phyloP scores from a whole-genome alignment of 2,888 invertebrate species.

The Lithophane semibrunnea region DNA sequence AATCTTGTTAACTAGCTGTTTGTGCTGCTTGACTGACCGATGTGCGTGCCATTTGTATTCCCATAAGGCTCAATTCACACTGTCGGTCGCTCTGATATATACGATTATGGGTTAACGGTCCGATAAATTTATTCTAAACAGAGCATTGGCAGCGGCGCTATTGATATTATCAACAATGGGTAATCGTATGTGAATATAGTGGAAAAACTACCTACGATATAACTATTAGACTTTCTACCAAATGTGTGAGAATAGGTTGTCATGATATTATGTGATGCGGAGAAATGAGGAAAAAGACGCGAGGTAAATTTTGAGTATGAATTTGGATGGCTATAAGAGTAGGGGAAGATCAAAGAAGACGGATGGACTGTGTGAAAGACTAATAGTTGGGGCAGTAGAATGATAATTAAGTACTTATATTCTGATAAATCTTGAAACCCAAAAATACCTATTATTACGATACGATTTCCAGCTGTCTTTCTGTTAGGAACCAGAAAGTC shows the following conservation, averaged over 20 bases:
- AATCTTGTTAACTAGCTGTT: slow-evolving; percentile 42
- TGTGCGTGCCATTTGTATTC: slow-evolving; percentile 19
- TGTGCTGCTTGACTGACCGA: slow-evolving; percentile 1
- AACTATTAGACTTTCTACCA: not conserved
- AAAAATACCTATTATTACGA: not conserved
- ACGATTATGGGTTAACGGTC: slow-evolving; percentile 17
- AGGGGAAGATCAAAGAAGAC: too few relatives aligned
- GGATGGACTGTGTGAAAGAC: too few relatives aligned
- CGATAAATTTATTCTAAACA: slow-evolving; percentile 38
- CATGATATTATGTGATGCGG: too few relatives aligned
- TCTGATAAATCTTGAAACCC: not conserved
- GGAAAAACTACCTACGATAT: not conserved
- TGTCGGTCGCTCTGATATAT: slow-evolving; percentile 11
- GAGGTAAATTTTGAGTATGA: too few relatives aligned
- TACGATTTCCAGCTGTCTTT: too few relatives aligned
- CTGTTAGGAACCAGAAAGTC: too few relatives aligned
- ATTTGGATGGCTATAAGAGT: too few relatives aligned
- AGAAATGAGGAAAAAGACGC: too few relatives aligned
- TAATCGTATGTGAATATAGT: not conserved
- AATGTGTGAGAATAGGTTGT: too few relatives aligned
- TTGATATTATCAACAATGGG: slow-evolving; percentile 10
- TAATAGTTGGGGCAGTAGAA: too few relatives aligned
- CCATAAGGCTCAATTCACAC: slow-evolving; percentile 27
- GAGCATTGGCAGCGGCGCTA: not conserved
- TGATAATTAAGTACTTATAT: not conserved